These are phyloP conservation scores for Metallyticus violacea DNA, from an alignment of 2,888 invertebrate genomes.

Conservation along the genomic window DNA sequence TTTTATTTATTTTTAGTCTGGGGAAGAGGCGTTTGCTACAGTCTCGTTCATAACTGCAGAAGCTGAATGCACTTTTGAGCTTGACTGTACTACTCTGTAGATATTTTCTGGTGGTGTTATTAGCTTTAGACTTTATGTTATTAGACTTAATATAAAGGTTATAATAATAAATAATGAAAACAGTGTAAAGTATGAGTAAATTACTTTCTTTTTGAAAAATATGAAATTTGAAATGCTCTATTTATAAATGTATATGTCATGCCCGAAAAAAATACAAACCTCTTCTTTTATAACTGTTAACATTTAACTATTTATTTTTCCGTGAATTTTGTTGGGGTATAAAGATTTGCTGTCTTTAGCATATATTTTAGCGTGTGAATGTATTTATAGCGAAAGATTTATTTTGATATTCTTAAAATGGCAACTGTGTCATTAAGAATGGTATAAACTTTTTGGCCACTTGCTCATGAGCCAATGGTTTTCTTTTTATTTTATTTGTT, in stretches of 20 bases:
- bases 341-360: not conserved
- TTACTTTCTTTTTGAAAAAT: not conserved
- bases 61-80: not conserved
- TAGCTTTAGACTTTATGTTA: not conserved
- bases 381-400: not conserved
- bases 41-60: slow-evolving; percentile 2
- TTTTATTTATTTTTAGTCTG: not conserved
- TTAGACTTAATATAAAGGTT: not conserved
- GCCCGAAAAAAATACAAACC: not conserved
- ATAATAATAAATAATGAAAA: not conserved
- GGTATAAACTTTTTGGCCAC: no score
- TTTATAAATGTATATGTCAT: not conserved
- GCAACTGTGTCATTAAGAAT: no score
- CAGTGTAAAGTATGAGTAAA: not conserved
- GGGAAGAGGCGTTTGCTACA: not conserved
- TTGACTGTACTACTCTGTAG: not conserved
- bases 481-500: no score
- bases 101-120: not conserved
- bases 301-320: not conserved
- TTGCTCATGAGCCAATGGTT: no score
- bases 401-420: no score
- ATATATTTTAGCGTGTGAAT: not conserved
- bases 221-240: not conserved
- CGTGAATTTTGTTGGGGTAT: not conserved
- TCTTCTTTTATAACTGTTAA: not conserved